A percentile compares a stretch with the other conserved stretches of the same genome.
These are phyloP conservation scores for Crambe crambe DNA, from an alignment of 37 sponge, comb jelly and placozoan species.

Conservation along the genomic window DNA sequence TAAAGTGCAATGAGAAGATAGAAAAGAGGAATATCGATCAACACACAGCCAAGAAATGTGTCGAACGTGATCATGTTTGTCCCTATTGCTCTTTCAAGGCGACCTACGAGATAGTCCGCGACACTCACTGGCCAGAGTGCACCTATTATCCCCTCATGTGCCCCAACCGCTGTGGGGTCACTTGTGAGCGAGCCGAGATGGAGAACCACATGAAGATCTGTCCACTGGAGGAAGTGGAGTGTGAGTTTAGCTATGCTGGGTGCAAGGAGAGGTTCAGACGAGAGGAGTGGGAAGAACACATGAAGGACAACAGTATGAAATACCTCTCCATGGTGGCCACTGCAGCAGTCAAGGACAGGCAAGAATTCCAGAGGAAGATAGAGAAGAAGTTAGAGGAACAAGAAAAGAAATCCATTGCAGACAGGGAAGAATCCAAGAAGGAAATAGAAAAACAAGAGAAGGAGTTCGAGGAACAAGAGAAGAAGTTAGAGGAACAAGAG, in stretches of 20 bases:
- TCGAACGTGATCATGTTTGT: conserved; percentile 19
- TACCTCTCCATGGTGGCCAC: background rate
- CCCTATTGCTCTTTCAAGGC: conserved; percentile 23
- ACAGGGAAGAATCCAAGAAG: background rate
- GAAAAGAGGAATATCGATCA: background rate
- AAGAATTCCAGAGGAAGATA: background rate
- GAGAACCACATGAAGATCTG: conserved; percentile 28
- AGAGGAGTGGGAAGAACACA: background rate
- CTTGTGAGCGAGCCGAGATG: background rate
- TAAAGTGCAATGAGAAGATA: conserved; percentile 8
- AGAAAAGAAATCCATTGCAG: background rate
- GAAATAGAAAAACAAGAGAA: background rate
- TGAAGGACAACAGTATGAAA: background rate
- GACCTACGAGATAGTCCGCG: conserved; percentile 3
- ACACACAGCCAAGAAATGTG: conserved; percentile 23
- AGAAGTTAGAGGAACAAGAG: background rate
- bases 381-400: background rate
- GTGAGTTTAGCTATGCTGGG: conserved; percentile 26
- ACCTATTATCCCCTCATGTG: conserved; percentile 14
- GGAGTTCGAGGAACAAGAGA: background rate
- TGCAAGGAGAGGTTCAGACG: background rate
- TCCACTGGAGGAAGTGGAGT: conserved; percentile 23
- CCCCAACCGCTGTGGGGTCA: conserved; percentile 36
- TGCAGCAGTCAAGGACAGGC: background rate
- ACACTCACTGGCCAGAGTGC: conserved; percentile 23